Conservation (phyloP, 2,888 invertebrate genomes). For the Busseola fusca region DNA sequence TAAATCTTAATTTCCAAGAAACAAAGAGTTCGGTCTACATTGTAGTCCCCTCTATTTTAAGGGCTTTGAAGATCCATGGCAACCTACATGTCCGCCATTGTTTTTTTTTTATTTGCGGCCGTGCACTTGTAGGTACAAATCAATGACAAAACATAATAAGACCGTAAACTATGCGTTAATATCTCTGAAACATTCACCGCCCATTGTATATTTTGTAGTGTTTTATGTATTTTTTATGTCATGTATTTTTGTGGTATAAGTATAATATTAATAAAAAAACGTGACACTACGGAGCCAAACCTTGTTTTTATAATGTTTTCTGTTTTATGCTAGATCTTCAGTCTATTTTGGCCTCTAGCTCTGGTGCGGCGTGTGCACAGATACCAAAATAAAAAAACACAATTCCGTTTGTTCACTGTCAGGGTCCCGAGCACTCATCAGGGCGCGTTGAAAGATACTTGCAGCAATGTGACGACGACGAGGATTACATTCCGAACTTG, state of each 20-base stretch:
- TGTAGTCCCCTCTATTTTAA: background rate
- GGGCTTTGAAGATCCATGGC: too few species aligned
- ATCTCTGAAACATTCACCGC: too few species aligned
- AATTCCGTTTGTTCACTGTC: constrained; percentile 49
- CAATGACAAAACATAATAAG: too few species aligned
- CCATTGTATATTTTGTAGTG: too few species aligned
- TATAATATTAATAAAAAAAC: too few species aligned
- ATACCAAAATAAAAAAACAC: constrained; percentile 5
- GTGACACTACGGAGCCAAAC: too few species aligned
- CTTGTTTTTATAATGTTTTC: background rate
- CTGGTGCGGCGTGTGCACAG: background rate
- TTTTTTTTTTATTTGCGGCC: too few species aligned
- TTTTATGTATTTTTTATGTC: too few species aligned
- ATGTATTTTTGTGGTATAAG: too few species aligned
- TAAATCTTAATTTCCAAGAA: background rate
- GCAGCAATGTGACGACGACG: constrained; percentile 90
- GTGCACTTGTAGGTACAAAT: too few species aligned
- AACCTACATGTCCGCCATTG: too few species aligned
- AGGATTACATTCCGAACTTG: constrained; percentile 89
- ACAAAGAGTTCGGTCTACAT: background rate
- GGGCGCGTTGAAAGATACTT: constrained; percentile 92
- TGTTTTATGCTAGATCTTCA: background rate
- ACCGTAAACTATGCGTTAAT: background rate
- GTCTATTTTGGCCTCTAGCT: background rate
- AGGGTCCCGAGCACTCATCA: constrained; percentile 92